Percentiles rank a stretch among this genome's conserved stretches.
Evolutionary conservation across 2,797 vertebrate species (phyloP).

Genomic region (Poeciliopsis gracilis): DNA sequence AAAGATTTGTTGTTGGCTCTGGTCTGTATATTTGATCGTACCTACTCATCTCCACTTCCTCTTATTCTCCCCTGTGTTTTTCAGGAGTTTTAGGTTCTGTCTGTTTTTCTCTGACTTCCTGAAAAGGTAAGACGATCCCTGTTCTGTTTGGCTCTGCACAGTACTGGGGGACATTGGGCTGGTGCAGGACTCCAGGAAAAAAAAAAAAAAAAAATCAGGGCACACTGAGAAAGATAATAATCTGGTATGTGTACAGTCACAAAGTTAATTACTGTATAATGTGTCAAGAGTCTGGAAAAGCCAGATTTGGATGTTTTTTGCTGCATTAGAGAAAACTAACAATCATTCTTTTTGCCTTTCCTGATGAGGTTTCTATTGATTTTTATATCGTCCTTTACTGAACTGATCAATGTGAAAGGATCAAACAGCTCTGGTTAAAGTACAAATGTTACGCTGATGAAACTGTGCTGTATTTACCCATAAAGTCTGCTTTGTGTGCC

Average conservation of each 20-base stretch:
- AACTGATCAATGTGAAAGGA: not conserved
- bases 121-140: constrained; percentile 79
- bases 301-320: not conserved
- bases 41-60: constrained; percentile 45
- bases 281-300: not conserved
- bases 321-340: not conserved
- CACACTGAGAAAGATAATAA: constrained; percentile 20
- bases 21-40: not conserved
- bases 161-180: constrained; percentile 61
- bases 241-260: constrained; percentile 11
- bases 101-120: constrained; percentile 67
- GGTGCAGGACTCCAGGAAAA: constrained; percentile 23
- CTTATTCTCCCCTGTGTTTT: constrained; percentile 62
- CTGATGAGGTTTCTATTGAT: not conserved
- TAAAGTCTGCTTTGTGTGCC: not conserved
- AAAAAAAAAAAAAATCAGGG: constrained; percentile 14
- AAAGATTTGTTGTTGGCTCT: not conserved
- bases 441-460: not conserved
- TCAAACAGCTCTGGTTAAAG: not conserved
- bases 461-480: not conserved
- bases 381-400: not conserved
- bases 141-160: constrained; percentile 65
- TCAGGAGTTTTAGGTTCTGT: constrained; percentile 72
- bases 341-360: not conserved
- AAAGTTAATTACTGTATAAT: constrained; percentile 20